A percentile compares a stretch with the other conserved stretches of the same genome.
Conservation (phyloP, 2,888 invertebrate species). For the Netelia inedita region DNA sequence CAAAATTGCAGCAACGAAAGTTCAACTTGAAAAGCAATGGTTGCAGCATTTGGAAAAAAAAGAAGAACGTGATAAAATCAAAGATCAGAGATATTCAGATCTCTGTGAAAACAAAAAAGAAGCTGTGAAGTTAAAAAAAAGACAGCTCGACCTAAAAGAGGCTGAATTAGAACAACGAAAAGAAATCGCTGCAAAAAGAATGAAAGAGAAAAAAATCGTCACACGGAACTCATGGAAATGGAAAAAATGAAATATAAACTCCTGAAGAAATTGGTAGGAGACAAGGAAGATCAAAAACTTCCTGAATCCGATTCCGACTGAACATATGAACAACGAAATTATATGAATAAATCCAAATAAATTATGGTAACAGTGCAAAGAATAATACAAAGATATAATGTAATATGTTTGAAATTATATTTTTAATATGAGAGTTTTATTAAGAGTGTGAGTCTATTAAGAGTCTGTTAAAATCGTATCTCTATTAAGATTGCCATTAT, state of each 20-base stretch:
- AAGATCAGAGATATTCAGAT: conserved; percentile 19
- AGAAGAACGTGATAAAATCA: conserved; percentile 25
- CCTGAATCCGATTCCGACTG: neutral
- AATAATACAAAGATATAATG: neutral
- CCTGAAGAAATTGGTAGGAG: neutral
- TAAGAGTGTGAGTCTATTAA: neutral
- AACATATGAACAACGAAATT: neutral
- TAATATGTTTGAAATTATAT: conserved; percentile 1
- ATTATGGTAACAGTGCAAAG: neutral
- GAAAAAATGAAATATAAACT: conserved; percentile 27
- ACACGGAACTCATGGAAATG: conserved; percentile 6
- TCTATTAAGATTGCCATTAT: neutral
- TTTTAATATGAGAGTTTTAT: neutral
- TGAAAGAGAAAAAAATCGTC: conserved; percentile 25
- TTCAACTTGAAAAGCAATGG: conserved; percentile 30
- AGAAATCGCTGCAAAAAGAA: conserved; percentile 26
- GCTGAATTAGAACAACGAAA: conserved; percentile 31
- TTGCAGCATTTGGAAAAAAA: conserved; percentile 23
- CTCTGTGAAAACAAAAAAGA: conserved; percentile 14
- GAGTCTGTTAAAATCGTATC: neutral
- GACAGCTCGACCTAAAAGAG: conserved; percentile 23
- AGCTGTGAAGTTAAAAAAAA: conserved; percentile 29
- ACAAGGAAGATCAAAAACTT: conserved; percentile 7
- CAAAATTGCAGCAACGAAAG: conserved; percentile 20
- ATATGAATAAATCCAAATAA: neutral